These are phyloP conservation scores for Ichneumon xanthorius DNA, from an alignment of 2,888 invertebrate genomes.

Conservation along the genomic window DNA sequence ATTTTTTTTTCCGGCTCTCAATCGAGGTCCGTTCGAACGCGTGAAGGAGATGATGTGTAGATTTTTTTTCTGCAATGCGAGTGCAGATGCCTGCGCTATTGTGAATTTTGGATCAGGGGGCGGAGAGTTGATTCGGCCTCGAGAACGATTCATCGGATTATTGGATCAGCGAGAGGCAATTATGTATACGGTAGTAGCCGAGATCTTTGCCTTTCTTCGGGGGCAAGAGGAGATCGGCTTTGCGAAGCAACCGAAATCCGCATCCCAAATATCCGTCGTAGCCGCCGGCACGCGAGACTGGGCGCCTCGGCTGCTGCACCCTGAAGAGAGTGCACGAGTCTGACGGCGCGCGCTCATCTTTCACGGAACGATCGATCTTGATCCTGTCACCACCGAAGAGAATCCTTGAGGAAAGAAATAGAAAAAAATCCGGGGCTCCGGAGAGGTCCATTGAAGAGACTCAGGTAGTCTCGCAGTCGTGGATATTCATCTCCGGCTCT, in stretches of 20 bases:
- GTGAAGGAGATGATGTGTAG: background rate
- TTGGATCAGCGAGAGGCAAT: slow-evolving; percentile 57
- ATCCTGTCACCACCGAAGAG: slow-evolving; percentile 67
- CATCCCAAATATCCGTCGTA: background rate
- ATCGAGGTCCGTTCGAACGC: background rate
- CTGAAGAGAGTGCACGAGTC: slow-evolving; percentile 9
- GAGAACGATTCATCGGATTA: slow-evolving; percentile 48
- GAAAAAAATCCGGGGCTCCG: slow-evolving; percentile 53
- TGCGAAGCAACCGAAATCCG: background rate
- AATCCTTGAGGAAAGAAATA: slow-evolving; percentile 44
- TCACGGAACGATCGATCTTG: slow-evolving; percentile 66
- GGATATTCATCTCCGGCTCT: slow-evolving; percentile 21
- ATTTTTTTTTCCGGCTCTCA: background rate
- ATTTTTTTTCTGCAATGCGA: slow-evolving; percentile 7
- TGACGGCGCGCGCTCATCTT: slow-evolving; percentile 34
- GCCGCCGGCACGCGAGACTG: slow-evolving; percentile 9
- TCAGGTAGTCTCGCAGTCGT: slow-evolving; percentile 34
- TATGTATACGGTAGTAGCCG: slow-evolving; percentile 37
- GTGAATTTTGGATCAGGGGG: slow-evolving; percentile 41
- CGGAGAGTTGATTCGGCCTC: slow-evolving; percentile 43
- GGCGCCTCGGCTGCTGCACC: slow-evolving; percentile 46
- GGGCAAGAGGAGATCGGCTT: slow-evolving; percentile 18
- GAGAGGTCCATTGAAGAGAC: slow-evolving; percentile 46
- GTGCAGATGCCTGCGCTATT: slow-evolving; percentile 52
- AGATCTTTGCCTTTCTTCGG: slow-evolving; percentile 20